These are phyloP conservation scores for Hycleus phaleratus DNA, from an alignment of 1,140 invertebrate genomes.

Conservation along the genomic window DNA sequence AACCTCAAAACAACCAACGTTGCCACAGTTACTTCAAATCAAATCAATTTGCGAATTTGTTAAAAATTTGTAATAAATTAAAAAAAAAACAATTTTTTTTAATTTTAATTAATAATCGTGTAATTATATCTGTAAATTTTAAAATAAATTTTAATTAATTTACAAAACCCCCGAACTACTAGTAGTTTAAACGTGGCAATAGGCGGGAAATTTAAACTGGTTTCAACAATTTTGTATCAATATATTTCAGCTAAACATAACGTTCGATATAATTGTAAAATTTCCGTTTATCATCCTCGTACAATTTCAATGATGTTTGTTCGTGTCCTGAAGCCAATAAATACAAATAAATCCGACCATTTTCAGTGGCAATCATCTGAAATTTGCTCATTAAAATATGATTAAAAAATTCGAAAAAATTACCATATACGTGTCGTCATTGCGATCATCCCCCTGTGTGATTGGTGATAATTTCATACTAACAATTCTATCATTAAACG, in stretches of 20 bases:
- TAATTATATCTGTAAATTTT: no score
- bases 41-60: not conserved
- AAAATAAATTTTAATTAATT: no score
- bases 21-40: slow-evolving; percentile 10
- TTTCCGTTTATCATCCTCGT: slow-evolving; percentile 25
- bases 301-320: slow-evolving; percentile 19
- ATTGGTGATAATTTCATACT: slow-evolving; percentile 29
- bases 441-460: not conserved
- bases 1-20: not conserved
- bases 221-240: no score
- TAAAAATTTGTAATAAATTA: no score
- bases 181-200: no score
- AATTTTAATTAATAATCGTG: no score
- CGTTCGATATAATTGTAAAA: slow-evolving; percentile 37
- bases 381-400: slow-evolving; percentile 3
- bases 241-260: slow-evolving; percentile 5
- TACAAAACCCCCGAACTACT: no score
- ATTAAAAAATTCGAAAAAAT: slow-evolving; percentile 12
- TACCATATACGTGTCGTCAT: slow-evolving; percentile 33
- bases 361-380: slow-evolving; percentile 26
- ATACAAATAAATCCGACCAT: slow-evolving; percentile 27
- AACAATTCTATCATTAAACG: slow-evolving; percentile 30
- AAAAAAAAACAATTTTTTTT: no score
- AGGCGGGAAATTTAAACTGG: no score
- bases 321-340: slow-evolving; percentile 31